A percentile compares a stretch with the other conserved stretches of the same genome.
phyloP scores from a whole-genome alignment of 2,888 invertebrate species.

The Meta bourneti region DNA sequence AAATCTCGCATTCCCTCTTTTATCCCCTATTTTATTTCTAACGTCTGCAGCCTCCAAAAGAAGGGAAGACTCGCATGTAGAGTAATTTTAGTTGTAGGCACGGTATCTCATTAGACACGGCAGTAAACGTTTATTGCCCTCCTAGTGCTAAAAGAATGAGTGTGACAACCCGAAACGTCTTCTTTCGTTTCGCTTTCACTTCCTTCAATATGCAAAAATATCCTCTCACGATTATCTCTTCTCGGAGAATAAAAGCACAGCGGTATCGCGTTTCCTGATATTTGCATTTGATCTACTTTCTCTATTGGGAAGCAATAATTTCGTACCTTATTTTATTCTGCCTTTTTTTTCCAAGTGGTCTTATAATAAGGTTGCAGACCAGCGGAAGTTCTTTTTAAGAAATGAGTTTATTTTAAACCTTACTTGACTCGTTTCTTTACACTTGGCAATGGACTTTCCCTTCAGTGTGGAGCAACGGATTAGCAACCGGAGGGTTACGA shows the following conservation, averaged over 20 bases:
- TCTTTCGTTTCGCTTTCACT: background rate
- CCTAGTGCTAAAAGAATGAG: background rate
- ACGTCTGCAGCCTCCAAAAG: background rate
- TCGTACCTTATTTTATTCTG: background rate
- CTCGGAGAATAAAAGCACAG: background rate
- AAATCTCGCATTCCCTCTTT: background rate
- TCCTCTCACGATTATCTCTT: background rate
- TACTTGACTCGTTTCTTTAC: too few species aligned
- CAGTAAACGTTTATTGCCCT: constrained; percentile 5
- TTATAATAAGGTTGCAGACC: too few species aligned
- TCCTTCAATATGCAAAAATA: background rate
- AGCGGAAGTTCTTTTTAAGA: too few species aligned
- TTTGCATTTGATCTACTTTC: background rate
- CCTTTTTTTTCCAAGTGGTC: background rate
- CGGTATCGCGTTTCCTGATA: background rate
- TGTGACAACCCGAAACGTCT: background rate
- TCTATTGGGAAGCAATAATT: background rate
- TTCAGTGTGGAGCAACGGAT: too few species aligned
- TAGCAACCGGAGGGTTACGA: too few species aligned
- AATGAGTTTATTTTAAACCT: too few species aligned
- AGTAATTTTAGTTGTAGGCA: background rate
- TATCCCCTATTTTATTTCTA: background rate
- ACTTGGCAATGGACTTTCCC: too few species aligned
- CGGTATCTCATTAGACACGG: constrained; percentile 22
- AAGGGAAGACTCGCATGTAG: background rate